These are phyloP conservation scores for Papilio gigon DNA, from an alignment of 2,888 invertebrate species.

Conservation along the genomic window DNA sequence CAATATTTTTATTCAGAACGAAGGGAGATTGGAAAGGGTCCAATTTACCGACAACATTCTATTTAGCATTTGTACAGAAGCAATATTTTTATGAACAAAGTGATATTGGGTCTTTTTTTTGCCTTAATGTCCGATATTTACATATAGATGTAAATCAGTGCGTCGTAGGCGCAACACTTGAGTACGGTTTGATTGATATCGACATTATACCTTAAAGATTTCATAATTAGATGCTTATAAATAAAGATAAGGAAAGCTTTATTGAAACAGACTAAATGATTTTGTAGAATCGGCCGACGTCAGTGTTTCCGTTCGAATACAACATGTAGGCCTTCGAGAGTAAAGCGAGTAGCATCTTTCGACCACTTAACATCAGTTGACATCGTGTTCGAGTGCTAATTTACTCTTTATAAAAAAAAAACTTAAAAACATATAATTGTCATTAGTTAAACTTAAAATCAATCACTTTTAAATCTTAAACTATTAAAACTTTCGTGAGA, in stretches of 20 bases:
- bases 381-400: no score
- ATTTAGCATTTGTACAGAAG: constrained; percentile 11
- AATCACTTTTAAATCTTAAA: neutral
- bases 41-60: constrained; percentile 29
- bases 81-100: constrained; percentile 15
- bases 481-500: no score
- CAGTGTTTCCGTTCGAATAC: no score
- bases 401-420: no score
- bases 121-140: constrained; percentile 5
- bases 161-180: neutral
- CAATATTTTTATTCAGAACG: constrained; percentile 23
- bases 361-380: no score
- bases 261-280: neutral
- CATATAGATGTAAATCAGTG: neutral
- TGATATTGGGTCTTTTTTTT: neutral
- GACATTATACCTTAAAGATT: neutral
- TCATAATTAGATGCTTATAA: neutral
- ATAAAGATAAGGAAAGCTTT: neutral
- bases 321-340: no score
- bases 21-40: constrained; percentile 32
- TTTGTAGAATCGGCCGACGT: no score
- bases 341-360: no score
- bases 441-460: neutral
- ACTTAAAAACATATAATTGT: neutral
- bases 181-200: neutral